Base-by-base conservation (phyloP, 2,797 vertebrate species). In the Gymnoscopelus microlampas region DNA sequence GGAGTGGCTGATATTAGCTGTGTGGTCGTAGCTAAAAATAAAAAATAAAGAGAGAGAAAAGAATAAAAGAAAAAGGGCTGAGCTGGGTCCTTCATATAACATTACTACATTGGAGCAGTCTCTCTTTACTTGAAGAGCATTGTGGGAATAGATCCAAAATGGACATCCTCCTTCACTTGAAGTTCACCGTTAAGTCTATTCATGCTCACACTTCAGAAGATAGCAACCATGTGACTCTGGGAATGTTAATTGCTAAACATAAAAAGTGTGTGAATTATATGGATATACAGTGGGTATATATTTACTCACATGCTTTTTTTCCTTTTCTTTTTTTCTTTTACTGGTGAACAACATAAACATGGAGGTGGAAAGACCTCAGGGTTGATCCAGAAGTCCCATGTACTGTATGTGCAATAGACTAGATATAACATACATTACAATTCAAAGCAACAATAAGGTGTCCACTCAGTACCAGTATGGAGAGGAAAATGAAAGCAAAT, bases 101-200 rank as follows among this genome's bases (percentile, higher is more conserved):
- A n/a, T n/a, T n/a, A n/a, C 14, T 29, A 71, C 2, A 55, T 11
- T 47, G 19, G 19, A 65, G 51, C 44, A 53, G 53, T 26, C 13
- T n/a, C 57, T 85, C 71, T 66, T 78, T 66, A 66, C 32, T 4
- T 29, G 53, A 54, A 70, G 74, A 75, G 48, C 53, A 68, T 63
- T 15, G 26, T 26, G 58, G 54, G 59, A 74, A 70, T 53, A n/a
- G 12, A 69, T 65, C 73, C 71, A 70, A 68, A 19, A 35, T 12
- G 47, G 39, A 48, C 24, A 49, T 47, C 55, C 71, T 71, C 49
- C 66, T 58, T 77, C 14, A 70, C 54, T 71, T 56, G 8, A 66
- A 49, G 53, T 66, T 66, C 60, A 68, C 35, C n/a, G 39, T 50
- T 7, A 26, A 39, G 24, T 14, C 48, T 62, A 57, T 70, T 61